Percentiles rank a stretch among this genome's conserved stretches.
phyloP scores from a whole-genome alignment of 1,140 invertebrate genomes.

The Cephus cinctus region DNA sequence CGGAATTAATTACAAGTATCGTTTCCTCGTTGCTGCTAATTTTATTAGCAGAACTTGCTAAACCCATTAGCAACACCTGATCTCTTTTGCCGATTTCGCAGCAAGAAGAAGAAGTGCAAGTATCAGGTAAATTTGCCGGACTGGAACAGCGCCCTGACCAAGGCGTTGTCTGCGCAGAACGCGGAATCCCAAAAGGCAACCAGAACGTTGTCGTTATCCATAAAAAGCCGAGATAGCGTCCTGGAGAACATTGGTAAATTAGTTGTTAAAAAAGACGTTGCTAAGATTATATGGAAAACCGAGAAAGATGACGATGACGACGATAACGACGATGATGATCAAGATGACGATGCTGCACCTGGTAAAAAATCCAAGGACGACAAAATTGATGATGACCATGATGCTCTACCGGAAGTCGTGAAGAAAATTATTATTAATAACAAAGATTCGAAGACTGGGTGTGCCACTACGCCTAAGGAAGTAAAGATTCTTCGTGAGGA shows the following conservation, averaged over 20 bases:
- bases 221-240: constrained; percentile 25
- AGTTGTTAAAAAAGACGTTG: constrained; percentile 24
- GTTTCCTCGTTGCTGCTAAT: too few relatives aligned
- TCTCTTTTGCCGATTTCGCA: too few relatives aligned
- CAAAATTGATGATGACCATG: constrained; percentile 15
- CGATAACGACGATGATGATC: constrained; percentile 22
- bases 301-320: constrained; percentile 8
- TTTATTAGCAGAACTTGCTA: too few relatives aligned
- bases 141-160: constrained; percentile 42
- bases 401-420: constrained; percentile 28
- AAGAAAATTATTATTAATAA: constrained; percentile 30
- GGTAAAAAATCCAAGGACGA: neutral
- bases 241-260: constrained; percentile 32
- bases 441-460: constrained; percentile 28
- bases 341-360: constrained; percentile 8
- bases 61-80: too few relatives aligned
- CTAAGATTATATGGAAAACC: constrained; percentile 33
- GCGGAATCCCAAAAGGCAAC: constrained; percentile 17
- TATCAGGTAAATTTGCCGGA: constrained; percentile 33
- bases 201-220: constrained; percentile 27
- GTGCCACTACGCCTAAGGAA: constrained; percentile 30
- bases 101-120: constrained; percentile 48
- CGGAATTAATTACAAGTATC: too few relatives aligned
- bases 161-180: constrained; percentile 24
- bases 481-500: constrained; percentile 25